Conservation (phyloP, 2,797 vertebrate species). For the Scolopax bukidnonensis region DNA sequence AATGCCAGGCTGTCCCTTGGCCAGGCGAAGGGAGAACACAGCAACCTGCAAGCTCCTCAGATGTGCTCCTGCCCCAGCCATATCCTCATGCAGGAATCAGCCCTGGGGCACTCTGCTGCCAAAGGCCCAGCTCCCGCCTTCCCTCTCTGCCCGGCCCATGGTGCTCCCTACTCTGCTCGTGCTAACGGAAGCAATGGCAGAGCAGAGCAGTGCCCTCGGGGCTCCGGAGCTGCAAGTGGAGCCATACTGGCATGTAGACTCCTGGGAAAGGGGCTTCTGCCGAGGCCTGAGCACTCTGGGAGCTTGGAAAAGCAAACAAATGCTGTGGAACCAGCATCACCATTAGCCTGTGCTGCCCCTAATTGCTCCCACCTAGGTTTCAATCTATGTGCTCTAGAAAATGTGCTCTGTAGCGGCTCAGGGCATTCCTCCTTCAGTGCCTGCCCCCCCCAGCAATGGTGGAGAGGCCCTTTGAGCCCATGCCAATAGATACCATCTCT, state of each 20-base stretch:
- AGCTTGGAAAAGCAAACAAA: not conserved
- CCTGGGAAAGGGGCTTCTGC: not conserved
- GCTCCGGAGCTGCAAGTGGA: not conserved
- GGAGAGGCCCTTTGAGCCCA: not conserved
- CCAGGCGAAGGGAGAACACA: not conserved
- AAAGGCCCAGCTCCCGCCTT: too few relatives aligned
- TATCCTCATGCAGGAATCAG: not conserved
- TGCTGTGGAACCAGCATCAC: not conserved
- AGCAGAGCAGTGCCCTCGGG: not conserved
- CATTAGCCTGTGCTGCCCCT: fast-evolving
- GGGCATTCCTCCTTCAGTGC: not conserved
- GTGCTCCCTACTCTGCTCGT: not conserved
- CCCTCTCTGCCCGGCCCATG: fast-evolving
- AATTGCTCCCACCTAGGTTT: not conserved
- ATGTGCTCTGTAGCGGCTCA: not conserved
- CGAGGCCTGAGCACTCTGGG: too few relatives aligned
- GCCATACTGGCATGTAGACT: fast-evolving
- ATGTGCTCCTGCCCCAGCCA: not conserved
- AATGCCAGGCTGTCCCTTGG: not conserved
- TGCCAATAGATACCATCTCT: not conserved
- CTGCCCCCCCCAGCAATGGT: not conserved
- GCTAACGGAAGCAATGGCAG: fast-evolving
- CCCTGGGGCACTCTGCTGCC: not conserved
- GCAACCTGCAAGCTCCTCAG: not conserved
- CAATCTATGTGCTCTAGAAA: not conserved